Base-by-base conservation (phyloP, 2,888 invertebrate species). In the Drosophila neutralis region DNA sequence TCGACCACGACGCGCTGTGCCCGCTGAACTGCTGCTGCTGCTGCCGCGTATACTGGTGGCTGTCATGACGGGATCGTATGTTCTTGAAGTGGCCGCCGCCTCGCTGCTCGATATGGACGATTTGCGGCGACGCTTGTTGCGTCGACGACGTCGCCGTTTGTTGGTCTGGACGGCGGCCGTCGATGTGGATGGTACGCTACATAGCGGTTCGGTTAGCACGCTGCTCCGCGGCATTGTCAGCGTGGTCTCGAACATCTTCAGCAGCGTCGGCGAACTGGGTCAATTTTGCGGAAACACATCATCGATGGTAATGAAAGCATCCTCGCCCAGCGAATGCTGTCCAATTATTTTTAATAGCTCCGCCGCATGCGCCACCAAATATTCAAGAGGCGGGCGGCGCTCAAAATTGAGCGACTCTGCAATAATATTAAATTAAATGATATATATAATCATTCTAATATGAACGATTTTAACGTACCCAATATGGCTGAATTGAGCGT, bases 401-500 rank as follows among this genome's bases (percentile, higher is more conserved):
- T 97, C 96, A 94, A 97, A 95, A 94, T 97, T 97, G 93, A 96
- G 96, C 90, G 97, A 97, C 94, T 98, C 98, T 98, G 94, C n/a
- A 92, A 90, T 2, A 4, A 42, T 5, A 35, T 1, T 1, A 4
- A 21, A 10, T 49, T 18, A n/a, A 35, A 42, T 33, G 7, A 38
- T 1, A 35, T 18, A 24, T 38, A 48, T 15, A 1, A 42, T 1
- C 27, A 36, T 4, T 27, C 7, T 35, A 31, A 24, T n/a, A 10
- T 27, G 27, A 27, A 2, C 8, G 4, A n/a, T n/a, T 38, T n/a
- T 27, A 1, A 27, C 11, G 3, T 93, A 98, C 98, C 98, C 94
- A 99, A 95, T 94, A 99, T 99, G 93, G 99, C 98, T 90, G 98
- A 98, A 94, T 99, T 99, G 90, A 99, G 96, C 91, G 98, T 97